phyloP scores from a whole-genome alignment of 2,797 vertebrate genomes.

The Schizothorax lantsangensis region DNA sequence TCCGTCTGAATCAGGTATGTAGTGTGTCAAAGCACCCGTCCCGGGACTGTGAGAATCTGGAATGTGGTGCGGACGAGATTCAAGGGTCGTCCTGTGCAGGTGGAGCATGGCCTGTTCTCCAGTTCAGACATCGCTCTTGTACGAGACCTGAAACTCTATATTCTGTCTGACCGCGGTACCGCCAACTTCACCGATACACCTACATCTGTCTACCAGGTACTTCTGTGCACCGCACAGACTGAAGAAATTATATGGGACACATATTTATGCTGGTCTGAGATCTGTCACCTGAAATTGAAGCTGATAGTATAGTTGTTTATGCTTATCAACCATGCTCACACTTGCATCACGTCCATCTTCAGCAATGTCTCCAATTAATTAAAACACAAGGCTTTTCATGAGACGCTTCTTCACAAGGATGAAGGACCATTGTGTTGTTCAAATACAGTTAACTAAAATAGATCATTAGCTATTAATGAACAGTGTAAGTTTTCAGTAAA shows the following conservation, averaged over 20 bases:
- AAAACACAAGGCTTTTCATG: not conserved
- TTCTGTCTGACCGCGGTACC: conserved; percentile 70
- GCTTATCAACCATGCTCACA: not conserved
- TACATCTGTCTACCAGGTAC: conserved; percentile 71
- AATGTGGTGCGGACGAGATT: conserved; percentile 69
- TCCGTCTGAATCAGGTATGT: conserved; percentile 62
- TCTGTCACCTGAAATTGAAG: not conserved
- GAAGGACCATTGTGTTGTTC: not conserved
- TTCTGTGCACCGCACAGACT: too few relatives aligned
- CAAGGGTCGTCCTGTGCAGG: conserved; percentile 65
- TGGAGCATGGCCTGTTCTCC: conserved; percentile 72
- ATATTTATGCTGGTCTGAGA: not conserved
- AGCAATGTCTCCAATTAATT: not conserved
- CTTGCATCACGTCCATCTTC: conserved; percentile 1
- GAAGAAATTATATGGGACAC: not conserved
- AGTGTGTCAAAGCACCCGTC: conserved; percentile 67
- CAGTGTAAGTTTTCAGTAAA: not conserved
- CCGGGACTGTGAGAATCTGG: conserved; percentile 68
- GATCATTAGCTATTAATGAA: not conserved
- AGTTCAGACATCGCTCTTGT: conserved; percentile 67
- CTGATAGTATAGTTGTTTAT: not conserved
- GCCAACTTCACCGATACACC: conserved; percentile 60
- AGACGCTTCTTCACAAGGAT: not conserved
- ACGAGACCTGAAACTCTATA: conserved; percentile 70
- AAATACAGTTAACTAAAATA: not conserved